Base-by-base conservation (phyloP, 37 sponge, comb jelly and placozoan genomes). In the Diacarnus erythraeanus region DNA sequence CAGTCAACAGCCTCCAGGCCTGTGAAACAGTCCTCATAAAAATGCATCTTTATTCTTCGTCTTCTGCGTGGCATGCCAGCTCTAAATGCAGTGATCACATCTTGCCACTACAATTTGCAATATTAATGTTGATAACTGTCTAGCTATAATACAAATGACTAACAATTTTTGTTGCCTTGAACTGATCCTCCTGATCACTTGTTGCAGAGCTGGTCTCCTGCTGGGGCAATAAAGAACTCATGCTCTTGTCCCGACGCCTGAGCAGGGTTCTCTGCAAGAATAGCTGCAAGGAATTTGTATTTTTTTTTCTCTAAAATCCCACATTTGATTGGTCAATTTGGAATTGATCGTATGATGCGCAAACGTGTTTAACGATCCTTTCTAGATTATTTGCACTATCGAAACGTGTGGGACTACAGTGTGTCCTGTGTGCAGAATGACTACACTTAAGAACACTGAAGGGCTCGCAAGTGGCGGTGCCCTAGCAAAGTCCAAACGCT, bases 51-150 rank as follows among this genome's bases (percentile, higher is more conserved):
- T n/a, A 76, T 42, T 21, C 86, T 59, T 58, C 71, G 69, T 51
- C 65, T 76, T 22, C 70, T 36, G 0, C 77, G 65, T 27, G 87
- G 86, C 78, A 91, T 91, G 20, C 83, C 83, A 20, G 12, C 66
- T 2, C 91, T 61, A 59, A 91, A 91, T 10, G 44, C 70, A 9
- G 33, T 64, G 21, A 91, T 77, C 17, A 86, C 21, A 33, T 86
- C 61, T 44, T 74, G 86, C 91, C 91, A 91, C 91, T 91, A 41
- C 21, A n/a, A n/a, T n/a, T n/a, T n/a, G n/a, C n/a, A n/a, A n/a
- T n/a, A n/a, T n/a, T n/a, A n/a, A n/a, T n/a, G n/a, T n/a, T n/a
- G n/a, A n/a, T n/a, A n/a, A n/a, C n/a, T n/a, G n/a, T n/a, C n/a
- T n/a, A n/a, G n/a, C n/a, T n/a, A n/a, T n/a, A n/a, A n/a, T n/a